Percentiles rank a stretch among this genome's conserved stretches.
Evolutionary conservation across 2,113 vertebrate species (phyloP).

Genomic region (Nannobrachium achirus): DNA sequence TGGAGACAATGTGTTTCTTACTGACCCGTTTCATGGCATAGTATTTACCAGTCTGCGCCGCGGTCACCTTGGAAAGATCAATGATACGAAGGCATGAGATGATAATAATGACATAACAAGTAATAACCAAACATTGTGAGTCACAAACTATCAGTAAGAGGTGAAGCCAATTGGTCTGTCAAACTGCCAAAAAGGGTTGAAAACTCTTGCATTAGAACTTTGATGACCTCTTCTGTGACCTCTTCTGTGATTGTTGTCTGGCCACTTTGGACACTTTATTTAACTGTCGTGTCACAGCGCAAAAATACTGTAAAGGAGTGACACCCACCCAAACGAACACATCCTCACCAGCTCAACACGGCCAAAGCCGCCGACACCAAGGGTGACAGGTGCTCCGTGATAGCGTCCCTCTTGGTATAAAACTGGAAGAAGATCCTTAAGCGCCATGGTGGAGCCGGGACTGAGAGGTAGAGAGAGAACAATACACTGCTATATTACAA

Average conservation of each 20-base stretch:
- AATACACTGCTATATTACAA: too few relatives aligned
- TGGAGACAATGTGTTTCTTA: slow-evolving; percentile 80
- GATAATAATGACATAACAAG: too few relatives aligned
- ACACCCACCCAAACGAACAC: background rate
- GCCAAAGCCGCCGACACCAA: slow-evolving; percentile 84
- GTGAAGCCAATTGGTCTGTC: too few relatives aligned
- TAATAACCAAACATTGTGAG: background rate
- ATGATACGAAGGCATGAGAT: too few relatives aligned
- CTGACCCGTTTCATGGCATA: slow-evolving; percentile 82
- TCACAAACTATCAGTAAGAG: background rate
- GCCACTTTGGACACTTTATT: too few relatives aligned
- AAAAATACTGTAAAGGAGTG: too few relatives aligned
- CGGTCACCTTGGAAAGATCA: slow-evolving; percentile 69
- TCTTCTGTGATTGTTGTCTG: too few relatives aligned
- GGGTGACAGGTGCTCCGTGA: slow-evolving; percentile 77
- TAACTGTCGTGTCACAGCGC: too few relatives aligned
- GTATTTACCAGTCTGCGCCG: slow-evolving; percentile 71
- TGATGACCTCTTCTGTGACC: too few relatives aligned
- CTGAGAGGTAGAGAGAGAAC: slow-evolving; percentile 43
- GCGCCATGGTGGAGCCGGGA: slow-evolving; percentile 48
- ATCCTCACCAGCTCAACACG: slow-evolving; percentile 79
- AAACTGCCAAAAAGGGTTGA: too few relatives aligned
- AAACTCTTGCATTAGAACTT: too few relatives aligned
- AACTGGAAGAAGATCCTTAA: slow-evolving; percentile 80
- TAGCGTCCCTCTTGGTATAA: slow-evolving; percentile 81